These are phyloP conservation scores for Argopecten irradians DNA, from an alignment of 1,140 invertebrate genomes.

Conservation along the genomic window DNA sequence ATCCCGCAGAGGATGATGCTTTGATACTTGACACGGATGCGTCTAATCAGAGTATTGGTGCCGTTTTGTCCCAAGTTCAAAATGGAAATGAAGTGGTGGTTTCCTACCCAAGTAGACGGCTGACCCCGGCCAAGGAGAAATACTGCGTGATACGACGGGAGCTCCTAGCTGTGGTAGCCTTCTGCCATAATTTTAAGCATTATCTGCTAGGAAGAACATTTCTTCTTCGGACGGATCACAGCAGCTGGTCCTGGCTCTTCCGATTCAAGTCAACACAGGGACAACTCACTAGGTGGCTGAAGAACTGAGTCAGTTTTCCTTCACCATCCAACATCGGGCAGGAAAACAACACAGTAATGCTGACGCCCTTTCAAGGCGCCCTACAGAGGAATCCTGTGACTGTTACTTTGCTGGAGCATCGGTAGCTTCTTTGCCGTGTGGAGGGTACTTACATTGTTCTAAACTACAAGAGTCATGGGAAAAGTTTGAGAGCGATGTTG, in stretches of 20 bases:
- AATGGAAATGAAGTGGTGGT: not conserved
- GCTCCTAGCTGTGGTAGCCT: constrained; percentile 5
- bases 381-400: not conserved
- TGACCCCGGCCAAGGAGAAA: not conserved
- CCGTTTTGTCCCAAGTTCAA: not conserved
- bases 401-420: not conserved
- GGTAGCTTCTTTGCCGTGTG: too few relatives aligned
- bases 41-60: not conserved
- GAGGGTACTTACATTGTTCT: not conserved
- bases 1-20: too few relatives aligned
- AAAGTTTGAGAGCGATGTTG: not conserved
- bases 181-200: not conserved
- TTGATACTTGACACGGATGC: constrained; percentile 29
- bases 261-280: constrained; percentile 34
- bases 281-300: constrained; percentile 34
- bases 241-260: not conserved
- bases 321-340: not conserved
- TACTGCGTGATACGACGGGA: not conserved
- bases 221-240: constrained; percentile 26
- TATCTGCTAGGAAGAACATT: constrained; percentile 7
- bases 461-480: not conserved
- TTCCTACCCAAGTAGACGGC: not conserved
- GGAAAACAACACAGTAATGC: not conserved
- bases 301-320: not conserved
- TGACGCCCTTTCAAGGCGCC: not conserved